Base-by-base conservation (phyloP, 1,140 invertebrate species). In the Drosophila dunni region DNA sequence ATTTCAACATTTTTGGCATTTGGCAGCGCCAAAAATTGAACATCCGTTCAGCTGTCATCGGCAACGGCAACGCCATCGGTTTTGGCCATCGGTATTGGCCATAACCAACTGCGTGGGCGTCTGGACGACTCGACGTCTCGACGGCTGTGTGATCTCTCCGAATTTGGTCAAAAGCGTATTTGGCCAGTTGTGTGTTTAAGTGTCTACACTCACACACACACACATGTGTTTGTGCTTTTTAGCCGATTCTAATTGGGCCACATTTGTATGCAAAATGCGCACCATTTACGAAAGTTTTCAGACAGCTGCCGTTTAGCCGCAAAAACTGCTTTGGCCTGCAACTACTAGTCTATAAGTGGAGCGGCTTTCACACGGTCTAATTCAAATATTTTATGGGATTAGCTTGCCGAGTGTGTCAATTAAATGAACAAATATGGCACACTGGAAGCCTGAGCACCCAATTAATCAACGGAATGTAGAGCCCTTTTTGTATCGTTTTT, bases 211-310 rank as follows among this genome's bases (percentile, higher is more conserved):
- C 17, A 20, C 17, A 20, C 1, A 20, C 17, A 20, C 17, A 42
- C 24, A 2, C 24, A 29, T 29, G 24, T 29, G 24, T 15, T 38
- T 45, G 38, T 44, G 36, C 40, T 33, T 51, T 48, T 51, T 72
- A 24, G 46, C 44, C 57, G 48, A 50, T 83, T 86, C 79, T 88
- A 86, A 79, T 86, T 85, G 64, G 67, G 46, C 78, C 61, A 57
- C 78, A 89, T 89, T 89, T 83, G 79, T 88, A 88, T 88, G 84
- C 80, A 83, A 89, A 83, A 72, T 60, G 75, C 64, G 71, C 42
- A 44, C 58, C 63, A 45, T 66, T 42, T 45, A 67, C 34, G 77
- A 84, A 62, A 68, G 76, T 61, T 29, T 29, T 70, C 40, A 45
- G 29, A 38, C 60, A 53, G 53, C 61, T 65, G 62, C 61, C 53